Evolutionary conservation across 2,888 invertebrate genomes (phyloP).

Genomic region (Agrilus cyanescens): DNA sequence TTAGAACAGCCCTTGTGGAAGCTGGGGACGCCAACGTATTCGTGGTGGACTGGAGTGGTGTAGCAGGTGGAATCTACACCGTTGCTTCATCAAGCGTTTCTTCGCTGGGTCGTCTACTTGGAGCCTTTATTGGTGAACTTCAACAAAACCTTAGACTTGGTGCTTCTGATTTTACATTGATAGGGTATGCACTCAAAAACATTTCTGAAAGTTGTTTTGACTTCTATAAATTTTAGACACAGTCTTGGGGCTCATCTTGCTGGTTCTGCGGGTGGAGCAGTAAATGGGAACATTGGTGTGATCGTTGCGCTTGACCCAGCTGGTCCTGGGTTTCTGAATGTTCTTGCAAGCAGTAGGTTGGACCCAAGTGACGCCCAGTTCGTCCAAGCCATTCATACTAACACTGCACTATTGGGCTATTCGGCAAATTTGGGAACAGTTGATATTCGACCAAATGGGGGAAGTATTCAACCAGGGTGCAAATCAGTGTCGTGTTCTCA

Average conservation of each 20-base stretch:
- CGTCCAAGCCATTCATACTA: conserved; percentile 16
- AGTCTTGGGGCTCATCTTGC: conserved; percentile 29
- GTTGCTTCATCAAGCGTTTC: conserved; percentile 17
- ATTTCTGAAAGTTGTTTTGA: neutral
- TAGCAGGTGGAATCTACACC: conserved; percentile 19
- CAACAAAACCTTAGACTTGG: conserved; percentile 15
- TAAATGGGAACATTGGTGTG: conserved; percentile 18
- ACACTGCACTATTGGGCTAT: conserved; percentile 11
- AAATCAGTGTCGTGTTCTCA: conserved; percentile 26
- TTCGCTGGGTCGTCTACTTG: conserved; percentile 19
- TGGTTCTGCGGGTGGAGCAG: conserved; percentile 22
- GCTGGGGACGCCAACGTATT: conserved; percentile 25
- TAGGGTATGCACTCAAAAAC: conserved; percentile 14
- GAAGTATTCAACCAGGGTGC: conserved; percentile 14
- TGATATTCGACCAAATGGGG: conserved; percentile 16
- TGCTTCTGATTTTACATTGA: conserved; percentile 16
- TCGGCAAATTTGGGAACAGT: conserved; percentile 13
- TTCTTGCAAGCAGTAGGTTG: conserved; percentile 5
- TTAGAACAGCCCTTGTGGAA: too few species aligned
- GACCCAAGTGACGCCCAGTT: conserved; percentile 12
- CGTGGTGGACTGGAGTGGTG: conserved; percentile 25
- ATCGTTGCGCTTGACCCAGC: conserved; percentile 32
- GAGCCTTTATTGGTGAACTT: conserved; percentile 20
- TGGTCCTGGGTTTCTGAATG: conserved; percentile 19
- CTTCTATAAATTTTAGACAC: conserved; percentile 8